These are phyloP conservation scores for Amphibalanus amphitrite DNA, from an alignment of 1,140 invertebrate species.

Conservation along the genomic window DNA sequence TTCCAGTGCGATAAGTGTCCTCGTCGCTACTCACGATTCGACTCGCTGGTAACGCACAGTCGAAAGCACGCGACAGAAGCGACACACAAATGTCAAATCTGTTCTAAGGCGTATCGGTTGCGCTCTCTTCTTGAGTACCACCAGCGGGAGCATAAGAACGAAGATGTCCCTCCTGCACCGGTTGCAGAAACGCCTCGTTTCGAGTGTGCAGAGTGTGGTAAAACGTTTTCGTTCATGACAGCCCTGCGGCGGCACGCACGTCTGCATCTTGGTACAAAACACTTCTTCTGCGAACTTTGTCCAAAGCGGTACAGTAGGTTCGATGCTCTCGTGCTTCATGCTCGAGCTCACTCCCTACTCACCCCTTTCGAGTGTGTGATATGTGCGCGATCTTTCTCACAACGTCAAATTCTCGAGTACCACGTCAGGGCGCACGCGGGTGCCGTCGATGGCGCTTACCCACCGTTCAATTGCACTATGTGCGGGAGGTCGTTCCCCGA, in stretches of 20 bases:
- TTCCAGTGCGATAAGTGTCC: background rate
- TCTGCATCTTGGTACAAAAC: background rate
- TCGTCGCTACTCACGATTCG: background rate
- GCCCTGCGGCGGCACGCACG: background rate
- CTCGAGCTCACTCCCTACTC: conserved; percentile 12
- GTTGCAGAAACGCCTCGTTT: background rate
- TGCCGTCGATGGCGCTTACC: conserved; percentile 8
- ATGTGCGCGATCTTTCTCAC: conserved; percentile 31
- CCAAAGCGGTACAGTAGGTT: conserved; percentile 16
- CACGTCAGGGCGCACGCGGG: background rate
- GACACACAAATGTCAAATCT: background rate
- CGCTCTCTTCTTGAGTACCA: background rate
- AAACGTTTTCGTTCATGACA: conserved; percentile 13
- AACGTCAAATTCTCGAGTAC: background rate
- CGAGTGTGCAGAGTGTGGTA: conserved; percentile 18
- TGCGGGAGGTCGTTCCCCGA: conserved; percentile 25
- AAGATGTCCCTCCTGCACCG: no score
- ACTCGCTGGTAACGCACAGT: background rate
- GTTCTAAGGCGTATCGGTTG: background rate
- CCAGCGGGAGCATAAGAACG: background rate
- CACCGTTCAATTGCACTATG: conserved; percentile 20
- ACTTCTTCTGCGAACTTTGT: background rate
- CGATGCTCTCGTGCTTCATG: conserved; percentile 18
- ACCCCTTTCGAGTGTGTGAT: conserved; percentile 15
- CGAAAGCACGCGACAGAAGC: background rate